Evolutionary conservation across 2,888 invertebrate species (phyloP), one percentile per base, ranked within the genome.

Genomic region (Lottia gigantea): DNA sequence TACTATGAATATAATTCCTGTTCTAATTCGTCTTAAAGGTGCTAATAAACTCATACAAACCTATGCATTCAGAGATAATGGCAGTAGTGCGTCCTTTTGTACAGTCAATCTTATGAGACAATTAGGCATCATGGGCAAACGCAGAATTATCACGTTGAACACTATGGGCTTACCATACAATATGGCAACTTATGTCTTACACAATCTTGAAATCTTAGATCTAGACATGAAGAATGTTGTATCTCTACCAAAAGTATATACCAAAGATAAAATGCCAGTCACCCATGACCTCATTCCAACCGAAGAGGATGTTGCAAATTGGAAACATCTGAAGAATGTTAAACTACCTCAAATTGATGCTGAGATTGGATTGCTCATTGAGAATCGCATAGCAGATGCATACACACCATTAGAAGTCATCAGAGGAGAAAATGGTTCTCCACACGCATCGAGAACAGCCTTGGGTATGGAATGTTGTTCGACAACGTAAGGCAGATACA

Each of bases 51-150:
- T 64, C n/a, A 45, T 61, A 40, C n/a, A n/a, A n/a, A 68, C 68
- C 11, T 71, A 65, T 31, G 66, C 62, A 16, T 72, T 72, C 45
- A 19, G 65, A 12, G 69, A 72, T 46, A 62, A 65, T n/a, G 69
- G 72, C 2, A 70, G 69, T 61, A 70, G 25, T 19, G 67, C 69
- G 6, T 62, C 62, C 6, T 72, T 72, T 49, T 72, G 72, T 31
- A 72, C 68, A 7, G 49, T 47, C 11, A n/a, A 40, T 15, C 46
- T 72, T 40, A 46, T 62, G 61, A 15, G 31, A 15, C 26, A 62
- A 25, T 23, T 72, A n/a, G 69, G 66, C 6, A 46, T 25, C 19
- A 46, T 12, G 19, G 66, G 70, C 1, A 55, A 46, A 16, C 8
- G 12, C 23, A 23, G 23, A 61, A 70, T 46, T 61, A 66, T 70